phyloP scores from a whole-genome alignment of 2,797 vertebrate species.

The Tamandua tetradactyla region DNA sequence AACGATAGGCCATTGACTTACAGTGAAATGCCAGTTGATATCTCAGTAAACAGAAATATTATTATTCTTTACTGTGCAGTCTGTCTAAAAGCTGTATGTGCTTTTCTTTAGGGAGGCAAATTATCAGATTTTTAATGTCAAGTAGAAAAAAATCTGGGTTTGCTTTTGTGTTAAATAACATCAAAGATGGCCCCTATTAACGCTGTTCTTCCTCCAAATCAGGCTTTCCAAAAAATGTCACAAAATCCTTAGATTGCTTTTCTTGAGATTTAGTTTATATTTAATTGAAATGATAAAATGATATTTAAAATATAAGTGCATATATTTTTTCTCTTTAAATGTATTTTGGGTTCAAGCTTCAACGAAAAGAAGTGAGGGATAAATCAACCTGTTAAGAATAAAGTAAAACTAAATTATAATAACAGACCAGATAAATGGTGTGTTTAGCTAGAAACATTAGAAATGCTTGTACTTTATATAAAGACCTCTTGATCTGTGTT shows the following conservation, averaged over 20 bases:
- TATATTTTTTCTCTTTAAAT: slow-evolving; percentile 11
- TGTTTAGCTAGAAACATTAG: slow-evolving; percentile 29
- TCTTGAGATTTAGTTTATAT: slow-evolving; percentile 39
- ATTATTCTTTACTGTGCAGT: slow-evolving; percentile 93
- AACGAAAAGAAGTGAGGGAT: neutral
- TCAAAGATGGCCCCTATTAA: slow-evolving; percentile 81
- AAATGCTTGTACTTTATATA: neutral
- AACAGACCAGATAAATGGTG: slow-evolving; percentile 2
- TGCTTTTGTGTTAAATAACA: slow-evolving; percentile 82
- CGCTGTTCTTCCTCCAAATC: slow-evolving; percentile 62
- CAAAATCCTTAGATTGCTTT: neutral
- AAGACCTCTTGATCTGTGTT: neutral
- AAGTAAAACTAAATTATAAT: neutral
- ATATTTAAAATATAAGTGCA: slow-evolving; percentile 25
- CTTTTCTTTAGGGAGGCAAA: slow-evolving; percentile 90
- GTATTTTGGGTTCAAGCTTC: neutral
- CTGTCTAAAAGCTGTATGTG: slow-evolving; percentile 88
- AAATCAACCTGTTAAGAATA: slow-evolving; percentile 14
- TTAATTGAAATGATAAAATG: slow-evolving; percentile 19
- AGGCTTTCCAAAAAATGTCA: slow-evolving; percentile 54
- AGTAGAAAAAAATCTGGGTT: slow-evolving; percentile 87
- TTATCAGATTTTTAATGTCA: slow-evolving; percentile 96
- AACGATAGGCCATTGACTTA: slow-evolving; percentile 88
- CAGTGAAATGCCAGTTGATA: slow-evolving; percentile 93
- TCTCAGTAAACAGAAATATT: slow-evolving; percentile 95